phyloP scores from a whole-genome alignment of 2,888 invertebrate genomes.

The Ectemnius cavifrons region DNA sequence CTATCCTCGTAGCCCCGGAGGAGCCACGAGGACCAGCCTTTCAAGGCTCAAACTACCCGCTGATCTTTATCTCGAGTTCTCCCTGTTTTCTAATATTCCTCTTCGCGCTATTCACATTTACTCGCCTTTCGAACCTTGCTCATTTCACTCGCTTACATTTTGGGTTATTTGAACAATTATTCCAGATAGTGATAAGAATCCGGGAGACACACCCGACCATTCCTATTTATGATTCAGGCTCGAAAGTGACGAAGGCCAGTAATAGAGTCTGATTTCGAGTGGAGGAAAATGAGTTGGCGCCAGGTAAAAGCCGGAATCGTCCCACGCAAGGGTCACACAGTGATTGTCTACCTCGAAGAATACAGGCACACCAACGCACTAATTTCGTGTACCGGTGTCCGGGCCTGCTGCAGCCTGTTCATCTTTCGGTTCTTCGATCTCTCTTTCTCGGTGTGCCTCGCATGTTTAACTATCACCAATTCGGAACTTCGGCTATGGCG shows the following conservation, averaged over 20 bases:
- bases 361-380: constrained; percentile 52
- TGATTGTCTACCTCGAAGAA: constrained; percentile 14
- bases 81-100: constrained; percentile 5
- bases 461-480: background rate
- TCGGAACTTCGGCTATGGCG: background rate
- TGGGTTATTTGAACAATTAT: background rate
- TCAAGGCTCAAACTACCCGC: constrained; percentile 7
- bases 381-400: constrained; percentile 56
- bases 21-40: background rate
- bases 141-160: background rate
- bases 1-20: constrained; percentile 8
- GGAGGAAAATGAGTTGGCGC: constrained; percentile 50
- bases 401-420: constrained; percentile 20
- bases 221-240: background rate
- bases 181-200: too few species aligned
- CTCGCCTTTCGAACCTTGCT: background rate
- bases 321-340: constrained; percentile 48
- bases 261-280: constrained; percentile 7
- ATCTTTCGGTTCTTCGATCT: constrained; percentile 3
- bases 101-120: background rate
- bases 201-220: too few species aligned
- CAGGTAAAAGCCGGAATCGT: constrained; percentile 45
- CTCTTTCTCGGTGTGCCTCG: background rate
- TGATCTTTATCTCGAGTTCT: background rate
- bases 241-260: background rate